Evolutionary conservation across 2,888 invertebrate genomes (phyloP).

Genomic region (Arrhopalites spinosus): DNA sequence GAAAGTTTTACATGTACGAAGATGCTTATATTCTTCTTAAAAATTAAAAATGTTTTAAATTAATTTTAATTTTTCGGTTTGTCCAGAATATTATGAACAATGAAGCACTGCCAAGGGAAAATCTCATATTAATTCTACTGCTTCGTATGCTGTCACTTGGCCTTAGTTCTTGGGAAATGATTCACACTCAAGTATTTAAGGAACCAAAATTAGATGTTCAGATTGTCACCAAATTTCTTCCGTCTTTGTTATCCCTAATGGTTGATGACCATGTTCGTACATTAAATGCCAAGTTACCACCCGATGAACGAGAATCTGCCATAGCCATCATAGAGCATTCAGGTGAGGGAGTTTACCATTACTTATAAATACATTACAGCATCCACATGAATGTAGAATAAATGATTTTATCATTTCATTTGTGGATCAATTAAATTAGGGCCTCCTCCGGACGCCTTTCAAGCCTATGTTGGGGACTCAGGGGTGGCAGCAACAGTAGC

Average conservation of each 20-base stretch:
- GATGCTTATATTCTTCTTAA: neutral
- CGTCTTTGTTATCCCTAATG: conserved; percentile 91
- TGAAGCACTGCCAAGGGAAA: conserved; percentile 89
- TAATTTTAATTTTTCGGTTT: neutral
- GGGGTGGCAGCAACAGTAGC: conserved; percentile 89
- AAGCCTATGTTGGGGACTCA: conserved; percentile 88
- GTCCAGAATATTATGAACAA: conserved; percentile 79
- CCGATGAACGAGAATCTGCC: conserved; percentile 90
- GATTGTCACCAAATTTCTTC: conserved; percentile 91
- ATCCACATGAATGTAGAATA: neutral
- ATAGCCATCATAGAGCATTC: conserved; percentile 92
- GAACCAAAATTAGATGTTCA: conserved; percentile 93
- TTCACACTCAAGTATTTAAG: conserved; percentile 84
- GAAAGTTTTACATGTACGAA: conserved; percentile 71
- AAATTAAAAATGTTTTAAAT: neutral
- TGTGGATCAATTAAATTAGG: conserved; percentile 61
- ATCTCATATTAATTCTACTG: conserved; percentile 83
- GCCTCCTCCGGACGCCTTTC: conserved; percentile 89
- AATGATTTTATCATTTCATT: conserved; percentile 3
- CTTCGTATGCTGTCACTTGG: conserved; percentile 91
- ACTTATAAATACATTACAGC: neutral
- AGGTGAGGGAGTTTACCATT: conserved; percentile 53
- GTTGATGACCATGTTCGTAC: conserved; percentile 68
- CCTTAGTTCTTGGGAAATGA: conserved; percentile 95
- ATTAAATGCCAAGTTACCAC: conserved; percentile 82